These are phyloP conservation scores for Nephrotoma guestfalica DNA, from an alignment of 2,888 invertebrate genomes.

Conservation along the genomic window DNA sequence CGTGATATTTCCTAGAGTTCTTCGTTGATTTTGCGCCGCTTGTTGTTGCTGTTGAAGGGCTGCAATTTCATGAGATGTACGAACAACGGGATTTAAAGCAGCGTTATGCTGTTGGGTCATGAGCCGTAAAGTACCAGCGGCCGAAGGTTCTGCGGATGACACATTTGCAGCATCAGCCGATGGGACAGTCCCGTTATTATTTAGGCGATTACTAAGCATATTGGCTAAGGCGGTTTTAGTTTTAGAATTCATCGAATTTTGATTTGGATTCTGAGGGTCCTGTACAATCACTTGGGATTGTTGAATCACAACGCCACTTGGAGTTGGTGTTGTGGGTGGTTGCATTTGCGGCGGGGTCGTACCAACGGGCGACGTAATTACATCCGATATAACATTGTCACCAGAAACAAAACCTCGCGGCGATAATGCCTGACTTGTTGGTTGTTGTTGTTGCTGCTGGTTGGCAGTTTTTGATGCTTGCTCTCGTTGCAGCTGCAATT, in stretches of 20 bases:
- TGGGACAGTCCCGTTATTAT: constrained; percentile 36
- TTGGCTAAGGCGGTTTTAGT: constrained; percentile 92
- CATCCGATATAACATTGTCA: neutral
- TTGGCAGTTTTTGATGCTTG: constrained; percentile 20
- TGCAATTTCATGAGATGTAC: constrained; percentile 37
- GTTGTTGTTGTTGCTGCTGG: constrained; percentile 24
- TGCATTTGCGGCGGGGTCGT: constrained; percentile 10
- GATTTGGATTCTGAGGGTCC: neutral
- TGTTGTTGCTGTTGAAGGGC: constrained; percentile 38
- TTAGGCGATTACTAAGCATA: constrained; percentile 73
- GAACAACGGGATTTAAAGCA: constrained; percentile 34
- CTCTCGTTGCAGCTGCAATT: constrained; percentile 24
- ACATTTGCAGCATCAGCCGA: constrained; percentile 34
- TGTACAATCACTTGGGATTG: constrained; percentile 9
- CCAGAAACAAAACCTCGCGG: constrained; percentile 12
- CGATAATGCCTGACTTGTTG: constrained; percentile 14
- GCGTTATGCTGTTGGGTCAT: constrained; percentile 75
- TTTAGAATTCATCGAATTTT: constrained; percentile 54
- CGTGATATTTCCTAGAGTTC: constrained; percentile 39
- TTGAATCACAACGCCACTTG: constrained; percentile 5
- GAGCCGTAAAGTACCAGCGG: constrained; percentile 55
- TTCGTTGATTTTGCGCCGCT: constrained; percentile 36
- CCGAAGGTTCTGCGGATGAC: constrained; percentile 39
- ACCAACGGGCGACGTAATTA: neutral
- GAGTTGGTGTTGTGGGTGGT: neutral